Percentiles rank a stretch among this genome's conserved stretches.
Conservation (phyloP, 2,797 vertebrate genomes). For the Rhinichthys osculus region DNA sequence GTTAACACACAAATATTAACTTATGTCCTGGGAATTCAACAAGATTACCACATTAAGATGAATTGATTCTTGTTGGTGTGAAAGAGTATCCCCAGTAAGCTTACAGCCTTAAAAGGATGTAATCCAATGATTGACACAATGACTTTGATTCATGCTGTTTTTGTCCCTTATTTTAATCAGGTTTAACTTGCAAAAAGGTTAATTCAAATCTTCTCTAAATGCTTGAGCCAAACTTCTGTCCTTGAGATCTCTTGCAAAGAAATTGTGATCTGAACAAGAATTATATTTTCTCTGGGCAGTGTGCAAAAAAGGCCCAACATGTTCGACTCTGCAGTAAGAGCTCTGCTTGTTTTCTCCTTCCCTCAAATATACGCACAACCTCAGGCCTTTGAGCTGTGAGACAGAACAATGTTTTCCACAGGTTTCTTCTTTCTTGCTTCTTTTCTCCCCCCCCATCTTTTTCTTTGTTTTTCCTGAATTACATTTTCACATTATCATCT, state of each 20-base stretch:
- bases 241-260: neutral
- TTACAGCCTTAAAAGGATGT: neutral
- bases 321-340: neutral
- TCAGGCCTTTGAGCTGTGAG: neutral
- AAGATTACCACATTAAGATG: neutral
- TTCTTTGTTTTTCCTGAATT: conserved; percentile 38
- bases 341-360: conserved; percentile 8
- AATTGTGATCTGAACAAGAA: neutral
- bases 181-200: neutral
- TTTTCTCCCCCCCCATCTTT: conserved; percentile 41
- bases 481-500: neutral
- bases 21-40: neutral
- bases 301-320: neutral
- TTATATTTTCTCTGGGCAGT: neutral
- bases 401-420: conserved; percentile 17
- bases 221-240: neutral
- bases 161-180: neutral
- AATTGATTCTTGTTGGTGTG: neutral
- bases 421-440: neutral
- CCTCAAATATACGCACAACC: conserved; percentile 4
- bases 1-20: no score
- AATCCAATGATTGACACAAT: neutral
- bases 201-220: neutral
- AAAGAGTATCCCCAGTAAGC: neutral
- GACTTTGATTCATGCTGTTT: neutral